These are phyloP conservation scores for Pseudoatta argentina DNA, from an alignment of 1,140 invertebrate species.

Conservation along the genomic window DNA sequence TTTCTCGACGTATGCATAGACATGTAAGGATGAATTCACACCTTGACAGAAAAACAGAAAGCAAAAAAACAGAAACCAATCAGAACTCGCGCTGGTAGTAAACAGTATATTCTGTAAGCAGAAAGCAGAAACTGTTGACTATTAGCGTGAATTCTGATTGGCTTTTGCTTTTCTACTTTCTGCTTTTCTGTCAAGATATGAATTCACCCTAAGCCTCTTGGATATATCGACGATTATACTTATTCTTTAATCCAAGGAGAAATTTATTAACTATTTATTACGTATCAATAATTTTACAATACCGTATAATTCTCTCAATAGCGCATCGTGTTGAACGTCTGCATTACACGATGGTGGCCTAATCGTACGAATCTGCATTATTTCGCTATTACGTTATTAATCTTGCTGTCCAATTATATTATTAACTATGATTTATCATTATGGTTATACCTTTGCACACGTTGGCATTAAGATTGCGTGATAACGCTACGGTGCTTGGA, in stretches of 20 bases:
- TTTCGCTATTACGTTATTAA: constrained; percentile 34
- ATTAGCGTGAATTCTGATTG: too few species aligned
- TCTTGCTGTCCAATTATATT: constrained; percentile 47
- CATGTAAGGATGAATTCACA: too few species aligned
- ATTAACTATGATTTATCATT: constrained; percentile 53
- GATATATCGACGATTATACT: not conserved
- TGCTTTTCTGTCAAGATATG: too few species aligned
- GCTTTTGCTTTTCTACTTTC: too few species aligned
- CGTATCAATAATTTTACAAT: constrained; percentile 23
- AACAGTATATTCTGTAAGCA: too few species aligned
- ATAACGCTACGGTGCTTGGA: constrained; percentile 7
- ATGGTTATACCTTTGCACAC: constrained; percentile 41
- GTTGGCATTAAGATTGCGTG: constrained; percentile 44
- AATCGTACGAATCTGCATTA: constrained; percentile 54
- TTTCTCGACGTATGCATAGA: not conserved
- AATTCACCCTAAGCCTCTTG: not conserved
- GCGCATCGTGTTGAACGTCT: not conserved
- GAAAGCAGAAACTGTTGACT: too few species aligned
- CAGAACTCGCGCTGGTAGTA: too few species aligned
- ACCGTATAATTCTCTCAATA: not conserved
- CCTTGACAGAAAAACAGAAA: too few species aligned
- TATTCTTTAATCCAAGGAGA: not conserved
- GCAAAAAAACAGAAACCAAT: too few species aligned
- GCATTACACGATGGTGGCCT: not conserved
- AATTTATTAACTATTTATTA: constrained; percentile 24